Percentiles rank a stretch among this genome's conserved stretches.
phyloP scores from a whole-genome alignment of 2,888 invertebrate species.

The Melinaea marsaeus region DNA sequence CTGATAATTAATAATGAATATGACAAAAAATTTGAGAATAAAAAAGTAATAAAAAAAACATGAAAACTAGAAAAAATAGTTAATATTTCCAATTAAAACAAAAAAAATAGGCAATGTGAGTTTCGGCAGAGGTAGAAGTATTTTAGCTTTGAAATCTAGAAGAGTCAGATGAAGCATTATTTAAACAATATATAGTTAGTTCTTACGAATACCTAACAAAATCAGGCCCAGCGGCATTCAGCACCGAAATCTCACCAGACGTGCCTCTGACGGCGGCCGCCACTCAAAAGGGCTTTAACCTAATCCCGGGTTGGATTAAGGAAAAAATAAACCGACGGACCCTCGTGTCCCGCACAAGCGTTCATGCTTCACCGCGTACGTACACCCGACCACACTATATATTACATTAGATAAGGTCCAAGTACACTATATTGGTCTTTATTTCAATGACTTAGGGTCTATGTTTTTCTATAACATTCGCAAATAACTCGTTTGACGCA shows the following conservation, averaged over 20 bases:
- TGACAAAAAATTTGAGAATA: no score
- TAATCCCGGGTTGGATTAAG: constrained; percentile 75
- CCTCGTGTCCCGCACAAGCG: constrained; percentile 70
- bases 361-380: constrained; percentile 66
- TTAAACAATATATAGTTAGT: no score
- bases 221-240: constrained; percentile 42
- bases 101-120: no score
- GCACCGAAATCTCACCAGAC: constrained; percentile 46
- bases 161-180: neutral
- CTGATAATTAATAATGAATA: no score
- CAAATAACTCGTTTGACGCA: constrained; percentile 61
- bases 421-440: constrained; percentile 34
- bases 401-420: constrained; percentile 14
- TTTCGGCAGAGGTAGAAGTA: no score
- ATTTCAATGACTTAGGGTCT: constrained; percentile 10
- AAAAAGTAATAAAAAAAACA: no score
- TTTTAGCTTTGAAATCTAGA: neutral
- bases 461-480: constrained; percentile 13
- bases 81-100: no score
- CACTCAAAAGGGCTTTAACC: constrained; percentile 75
- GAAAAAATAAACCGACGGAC: constrained; percentile 70
- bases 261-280: constrained; percentile 74
- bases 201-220: constrained; percentile 20
- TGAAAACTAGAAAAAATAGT: no score
- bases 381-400: constrained; percentile 25